These are phyloP conservation scores for Protonibea diacanthus DNA, from an alignment of 2,797 vertebrate species.

Conservation along the genomic window DNA sequence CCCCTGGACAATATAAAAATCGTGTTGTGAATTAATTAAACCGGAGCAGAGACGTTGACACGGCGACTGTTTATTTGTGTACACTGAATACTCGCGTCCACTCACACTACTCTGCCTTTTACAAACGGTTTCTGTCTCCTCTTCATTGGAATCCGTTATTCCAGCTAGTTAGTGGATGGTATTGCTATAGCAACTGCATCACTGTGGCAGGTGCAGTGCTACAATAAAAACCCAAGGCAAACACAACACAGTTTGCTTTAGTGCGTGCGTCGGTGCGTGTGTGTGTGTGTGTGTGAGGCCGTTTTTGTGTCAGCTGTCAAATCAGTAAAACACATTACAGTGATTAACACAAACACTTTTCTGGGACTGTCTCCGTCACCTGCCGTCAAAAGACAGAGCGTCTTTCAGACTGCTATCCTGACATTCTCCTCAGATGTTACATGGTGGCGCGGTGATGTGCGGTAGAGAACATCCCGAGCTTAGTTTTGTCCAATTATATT, in stretches of 20 bases:
- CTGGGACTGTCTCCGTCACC: not conserved
- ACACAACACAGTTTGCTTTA: constrained; percentile 31
- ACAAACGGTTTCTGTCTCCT: constrained; percentile 50
- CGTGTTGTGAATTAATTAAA: constrained; percentile 30
- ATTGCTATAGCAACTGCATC: constrained; percentile 82
- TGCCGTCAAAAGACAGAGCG: not conserved
- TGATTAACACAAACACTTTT: not conserved
- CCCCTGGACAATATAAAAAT: constrained; percentile 5
- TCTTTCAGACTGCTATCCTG: not conserved
- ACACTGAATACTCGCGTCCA: constrained; percentile 47
- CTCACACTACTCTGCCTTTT: constrained; percentile 25
- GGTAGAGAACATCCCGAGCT: not conserved
- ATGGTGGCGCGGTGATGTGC: not conserved
- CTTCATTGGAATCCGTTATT: constrained; percentile 53
- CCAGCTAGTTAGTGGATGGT: constrained; percentile 61
- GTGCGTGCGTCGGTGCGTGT: not conserved
- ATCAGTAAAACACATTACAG: not conserved
- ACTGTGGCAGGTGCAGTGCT: constrained; percentile 68
- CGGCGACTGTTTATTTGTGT: constrained; percentile 35
- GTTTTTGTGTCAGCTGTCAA: constrained; percentile 20
- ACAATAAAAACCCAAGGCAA: constrained; percentile 56
- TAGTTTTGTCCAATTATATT: constrained; percentile 13
- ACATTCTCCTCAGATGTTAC: not conserved
- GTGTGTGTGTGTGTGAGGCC: not conserved
- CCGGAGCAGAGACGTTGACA: constrained; percentile 21